A percentile compares a stretch with the other conserved stretches of the same genome.
These are phyloP conservation scores for Saturnia japonica DNA, from an alignment of 2,888 invertebrate genomes.

Conservation along the genomic window DNA sequence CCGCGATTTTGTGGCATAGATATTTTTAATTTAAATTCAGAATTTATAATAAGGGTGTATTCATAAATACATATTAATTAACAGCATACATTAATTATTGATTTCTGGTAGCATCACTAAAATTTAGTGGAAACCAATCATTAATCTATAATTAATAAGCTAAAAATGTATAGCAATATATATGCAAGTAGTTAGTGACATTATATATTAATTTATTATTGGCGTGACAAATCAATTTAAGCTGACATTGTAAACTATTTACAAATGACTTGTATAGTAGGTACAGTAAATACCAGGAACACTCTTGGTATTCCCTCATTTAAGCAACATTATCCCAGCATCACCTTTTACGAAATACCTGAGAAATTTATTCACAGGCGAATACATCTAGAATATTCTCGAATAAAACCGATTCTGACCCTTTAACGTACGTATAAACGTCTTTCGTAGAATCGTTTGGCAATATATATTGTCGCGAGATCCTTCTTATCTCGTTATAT, in stretches of 20 bases:
- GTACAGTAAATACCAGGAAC: background rate
- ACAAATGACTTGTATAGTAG: background rate
- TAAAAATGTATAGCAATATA: no score
- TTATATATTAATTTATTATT: no score
- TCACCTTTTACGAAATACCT: background rate
- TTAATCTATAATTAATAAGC: no score
- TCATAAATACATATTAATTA: no score
- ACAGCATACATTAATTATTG: no score
- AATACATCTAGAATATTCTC: slow-evolving; percentile 33
- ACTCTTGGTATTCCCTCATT: background rate
- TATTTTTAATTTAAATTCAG: no score
- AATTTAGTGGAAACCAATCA: no score
- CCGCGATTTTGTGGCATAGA: no score
- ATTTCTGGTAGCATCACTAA: no score
- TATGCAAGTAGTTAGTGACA: no score
- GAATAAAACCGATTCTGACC: slow-evolving; percentile 41
- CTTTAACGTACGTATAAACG: slow-evolving; percentile 34
- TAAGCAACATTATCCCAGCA: background rate
- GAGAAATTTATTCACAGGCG: slow-evolving; percentile 31
- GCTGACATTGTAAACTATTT: background rate
- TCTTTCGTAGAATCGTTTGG: slow-evolving; percentile 31
- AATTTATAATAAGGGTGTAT: no score
- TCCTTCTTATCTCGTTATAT: slow-evolving; percentile 24
- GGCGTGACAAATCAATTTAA: background rate
- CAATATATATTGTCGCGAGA: slow-evolving; percentile 27